Conservation (phyloP, 1,140 invertebrate species). For the Drosophila pseudoananassae region DNA sequence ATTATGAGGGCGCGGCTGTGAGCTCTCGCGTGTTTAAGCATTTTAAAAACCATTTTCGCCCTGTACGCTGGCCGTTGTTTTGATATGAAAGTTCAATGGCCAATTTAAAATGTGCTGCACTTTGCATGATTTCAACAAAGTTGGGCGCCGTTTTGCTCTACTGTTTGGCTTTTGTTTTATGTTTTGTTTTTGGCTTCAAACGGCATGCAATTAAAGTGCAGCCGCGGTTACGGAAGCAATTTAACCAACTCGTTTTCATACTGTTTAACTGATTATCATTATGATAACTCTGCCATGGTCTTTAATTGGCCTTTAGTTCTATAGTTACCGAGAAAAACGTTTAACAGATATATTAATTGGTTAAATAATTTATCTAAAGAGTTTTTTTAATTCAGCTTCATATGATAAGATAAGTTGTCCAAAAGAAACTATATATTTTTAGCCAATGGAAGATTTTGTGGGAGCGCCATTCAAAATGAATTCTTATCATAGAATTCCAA, state of each 20-base stretch:
- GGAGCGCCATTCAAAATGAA: neutral
- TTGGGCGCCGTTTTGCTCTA: slow-evolving; percentile 50
- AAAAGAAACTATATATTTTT: too few relatives aligned
- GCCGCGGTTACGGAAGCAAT: slow-evolving; percentile 23
- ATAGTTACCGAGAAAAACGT: neutral
- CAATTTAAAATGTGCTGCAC: slow-evolving; percentile 60
- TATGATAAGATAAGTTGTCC: too few relatives aligned
- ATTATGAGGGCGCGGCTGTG: slow-evolving; percentile 57
- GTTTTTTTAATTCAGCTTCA: too few relatives aligned
- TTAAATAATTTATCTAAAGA: neutral
- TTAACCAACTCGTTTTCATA: neutral
- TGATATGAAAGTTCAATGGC: slow-evolving; percentile 78
- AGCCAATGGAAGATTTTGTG: neutral
- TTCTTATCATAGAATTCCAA: neutral
- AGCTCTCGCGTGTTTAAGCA: slow-evolving; percentile 65
- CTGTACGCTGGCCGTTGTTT: slow-evolving; percentile 27
- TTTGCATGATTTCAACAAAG: slow-evolving; percentile 38
- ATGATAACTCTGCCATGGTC: neutral
- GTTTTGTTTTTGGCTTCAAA: slow-evolving; percentile 18
- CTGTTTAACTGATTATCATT: slow-evolving; percentile 22
- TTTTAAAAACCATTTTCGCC: slow-evolving; percentile 58
- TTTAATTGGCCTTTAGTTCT: neutral
- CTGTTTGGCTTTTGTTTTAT: slow-evolving; percentile 17
- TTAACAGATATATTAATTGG: neutral
- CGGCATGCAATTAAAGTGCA: slow-evolving; percentile 48